Evolutionary conservation across 2,888 invertebrate species (phyloP).

Genomic region (Ctenicera cuprea): DNA sequence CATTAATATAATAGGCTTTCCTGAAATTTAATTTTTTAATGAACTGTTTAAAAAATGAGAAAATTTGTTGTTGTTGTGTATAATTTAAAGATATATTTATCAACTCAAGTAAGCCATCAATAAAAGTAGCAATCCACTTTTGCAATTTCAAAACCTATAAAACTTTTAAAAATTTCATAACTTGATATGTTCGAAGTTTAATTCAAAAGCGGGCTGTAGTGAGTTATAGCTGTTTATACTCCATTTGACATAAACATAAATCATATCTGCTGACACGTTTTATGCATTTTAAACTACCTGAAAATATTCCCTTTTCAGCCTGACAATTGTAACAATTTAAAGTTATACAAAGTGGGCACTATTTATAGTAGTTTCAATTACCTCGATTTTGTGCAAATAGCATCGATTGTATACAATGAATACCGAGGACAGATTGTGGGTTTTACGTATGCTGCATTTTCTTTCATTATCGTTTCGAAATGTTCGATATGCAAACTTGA

Average conservation of each 20-base stretch:
- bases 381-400: not conserved
- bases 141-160: constrained; percentile 36
- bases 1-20: too few relatives aligned
- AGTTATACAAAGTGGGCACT: not conserved
- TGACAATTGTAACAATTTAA: not conserved
- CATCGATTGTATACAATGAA: too few relatives aligned
- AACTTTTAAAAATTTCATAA: constrained; percentile 40
- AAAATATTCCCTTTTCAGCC: constrained; percentile 16
- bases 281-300: constrained; percentile 44
- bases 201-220: constrained; percentile 37
- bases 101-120: constrained; percentile 23
- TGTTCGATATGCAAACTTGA: not conserved
- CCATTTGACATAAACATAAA: constrained; percentile 42
- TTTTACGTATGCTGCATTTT: too few relatives aligned
- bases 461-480: too few relatives aligned
- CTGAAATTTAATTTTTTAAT: too few relatives aligned
- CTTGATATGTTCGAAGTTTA: constrained; percentile 40
- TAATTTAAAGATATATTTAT: constrained; percentile 27
- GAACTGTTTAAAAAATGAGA: too few relatives aligned
- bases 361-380: not conserved
- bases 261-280: constrained; percentile 43
- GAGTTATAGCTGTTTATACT: constrained; percentile 42
- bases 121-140: constrained; percentile 29
- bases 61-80: too few relatives aligned
- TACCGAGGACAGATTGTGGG: too few relatives aligned